Percentiles rank a stretch among this genome's conserved stretches.
phyloP scores from a whole-genome alignment of 2,888 invertebrate genomes.

The Drosophila mettleri region DNA sequence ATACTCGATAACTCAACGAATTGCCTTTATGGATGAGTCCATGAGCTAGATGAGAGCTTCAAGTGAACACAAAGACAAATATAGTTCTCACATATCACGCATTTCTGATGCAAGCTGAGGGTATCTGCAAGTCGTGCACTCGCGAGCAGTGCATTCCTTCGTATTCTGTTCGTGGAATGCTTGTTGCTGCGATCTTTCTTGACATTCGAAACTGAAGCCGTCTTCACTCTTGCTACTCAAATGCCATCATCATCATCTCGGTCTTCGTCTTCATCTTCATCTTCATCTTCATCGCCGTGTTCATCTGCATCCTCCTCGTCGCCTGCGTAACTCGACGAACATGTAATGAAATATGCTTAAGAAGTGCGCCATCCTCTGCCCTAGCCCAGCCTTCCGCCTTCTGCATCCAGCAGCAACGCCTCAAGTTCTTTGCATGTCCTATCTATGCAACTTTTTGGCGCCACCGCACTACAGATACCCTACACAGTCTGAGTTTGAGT shows the following conservation, averaged over 20 bases:
- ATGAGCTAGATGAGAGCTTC: too few species aligned
- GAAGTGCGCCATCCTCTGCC: constrained; percentile 36
- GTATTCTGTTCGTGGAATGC: constrained; percentile 27
- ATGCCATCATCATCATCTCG: constrained; percentile 16
- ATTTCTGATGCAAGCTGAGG: background rate
- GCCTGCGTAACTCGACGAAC: constrained; percentile 29
- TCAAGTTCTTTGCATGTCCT: constrained; percentile 37
- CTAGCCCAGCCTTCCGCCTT: background rate
- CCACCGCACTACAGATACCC: constrained; percentile 24
- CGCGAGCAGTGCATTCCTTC: background rate
- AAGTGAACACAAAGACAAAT: too few species aligned
- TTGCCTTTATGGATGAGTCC: too few species aligned
- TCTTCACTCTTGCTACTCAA: constrained; percentile 10
- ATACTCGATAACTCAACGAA: too few species aligned
- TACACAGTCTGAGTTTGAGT: background rate
- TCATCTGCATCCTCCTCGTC: background rate
- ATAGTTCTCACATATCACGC: too few species aligned
- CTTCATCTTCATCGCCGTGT: background rate
- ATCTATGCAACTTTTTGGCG: constrained; percentile 29
- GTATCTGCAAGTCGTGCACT: background rate
- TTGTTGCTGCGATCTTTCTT: constrained; percentile 61
- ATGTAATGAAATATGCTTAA: constrained; percentile 76
- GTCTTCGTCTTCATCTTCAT: background rate
- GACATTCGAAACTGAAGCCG: constrained; percentile 66
- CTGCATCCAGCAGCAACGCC: constrained; percentile 35